These are phyloP conservation scores for Sinocyclocheilus rhinocerous DNA, from an alignment of 2,113 vertebrate species.

Conservation along the genomic window DNA sequence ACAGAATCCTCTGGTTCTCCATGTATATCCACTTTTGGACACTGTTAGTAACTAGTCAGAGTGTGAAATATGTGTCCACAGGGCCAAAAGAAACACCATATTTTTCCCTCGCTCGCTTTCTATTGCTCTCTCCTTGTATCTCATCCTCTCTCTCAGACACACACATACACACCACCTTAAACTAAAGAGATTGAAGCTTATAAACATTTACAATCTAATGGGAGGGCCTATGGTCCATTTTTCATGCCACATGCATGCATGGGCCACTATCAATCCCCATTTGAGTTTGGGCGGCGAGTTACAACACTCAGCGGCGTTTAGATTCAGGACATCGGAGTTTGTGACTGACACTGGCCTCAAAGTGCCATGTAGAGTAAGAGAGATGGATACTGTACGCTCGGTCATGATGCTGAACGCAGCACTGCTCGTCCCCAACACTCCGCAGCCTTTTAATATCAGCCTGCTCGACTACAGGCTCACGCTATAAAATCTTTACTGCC, in stretches of 20 bases:
- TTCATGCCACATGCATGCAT: constrained; percentile 42
- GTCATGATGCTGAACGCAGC: constrained; percentile 35
- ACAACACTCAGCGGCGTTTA: not conserved
- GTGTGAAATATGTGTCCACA: not conserved
- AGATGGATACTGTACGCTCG: constrained; percentile 43
- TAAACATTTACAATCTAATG: constrained; percentile 49
- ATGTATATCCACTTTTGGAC: not conserved
- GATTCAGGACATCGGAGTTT: constrained; percentile 24
- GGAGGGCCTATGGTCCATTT: not conserved
- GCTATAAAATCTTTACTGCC: constrained; percentile 58
- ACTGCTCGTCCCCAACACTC: constrained; percentile 51
- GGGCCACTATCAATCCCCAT: constrained; percentile 39
- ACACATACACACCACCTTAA: not conserved
- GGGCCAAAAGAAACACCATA: not conserved
- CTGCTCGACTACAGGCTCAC: constrained; percentile 40
- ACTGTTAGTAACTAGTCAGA: not conserved
- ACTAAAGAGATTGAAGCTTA: constrained; percentile 22
- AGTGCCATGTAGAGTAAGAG: constrained; percentile 70
- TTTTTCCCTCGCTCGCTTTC: not conserved
- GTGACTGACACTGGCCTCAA: constrained; percentile 67
- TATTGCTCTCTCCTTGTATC: not conserved
- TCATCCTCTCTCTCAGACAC: not conserved
- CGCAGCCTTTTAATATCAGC: constrained; percentile 46
- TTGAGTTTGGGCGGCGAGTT: constrained; percentile 31
- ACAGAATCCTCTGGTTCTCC: too few relatives aligned